Conservation (phyloP, 2,113 vertebrate species). For the Dicaeum eximium region DNA sequence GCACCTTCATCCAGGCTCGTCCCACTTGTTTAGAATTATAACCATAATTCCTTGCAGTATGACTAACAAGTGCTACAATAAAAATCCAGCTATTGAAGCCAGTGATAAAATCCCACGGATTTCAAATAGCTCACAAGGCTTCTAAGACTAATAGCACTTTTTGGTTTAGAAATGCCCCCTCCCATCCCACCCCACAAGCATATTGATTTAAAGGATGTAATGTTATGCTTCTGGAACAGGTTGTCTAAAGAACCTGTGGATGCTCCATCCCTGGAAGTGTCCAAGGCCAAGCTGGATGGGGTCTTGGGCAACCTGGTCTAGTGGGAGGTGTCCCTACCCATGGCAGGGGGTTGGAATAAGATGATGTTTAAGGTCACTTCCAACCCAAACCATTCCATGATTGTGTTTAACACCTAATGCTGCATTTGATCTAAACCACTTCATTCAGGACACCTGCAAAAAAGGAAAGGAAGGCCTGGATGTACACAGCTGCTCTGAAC, state of each 20-base stretch:
- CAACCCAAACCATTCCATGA: neutral
- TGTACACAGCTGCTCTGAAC: neutral
- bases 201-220: neutral
- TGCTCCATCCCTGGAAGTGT: neutral
- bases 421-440: neutral
- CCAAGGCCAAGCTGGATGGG: neutral
- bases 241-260: neutral
- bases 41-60: neutral
- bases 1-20: neutral
- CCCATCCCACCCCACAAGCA: neutral
- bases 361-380: neutral
- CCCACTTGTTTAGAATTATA: neutral
- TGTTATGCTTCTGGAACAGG: neutral
- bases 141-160: neutral
- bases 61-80: neutral
- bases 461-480: neutral
- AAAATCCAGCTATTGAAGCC: neutral
- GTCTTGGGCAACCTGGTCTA: neutral
- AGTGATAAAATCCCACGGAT: neutral
- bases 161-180: neutral
- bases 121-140: neutral
- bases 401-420: neutral
- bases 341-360: neutral
- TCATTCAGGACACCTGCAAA: neutral
- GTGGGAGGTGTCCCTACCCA: neutral